Conservation (phyloP, 2,113 vertebrate species). For the Phoenicopterus ruber region DNA sequence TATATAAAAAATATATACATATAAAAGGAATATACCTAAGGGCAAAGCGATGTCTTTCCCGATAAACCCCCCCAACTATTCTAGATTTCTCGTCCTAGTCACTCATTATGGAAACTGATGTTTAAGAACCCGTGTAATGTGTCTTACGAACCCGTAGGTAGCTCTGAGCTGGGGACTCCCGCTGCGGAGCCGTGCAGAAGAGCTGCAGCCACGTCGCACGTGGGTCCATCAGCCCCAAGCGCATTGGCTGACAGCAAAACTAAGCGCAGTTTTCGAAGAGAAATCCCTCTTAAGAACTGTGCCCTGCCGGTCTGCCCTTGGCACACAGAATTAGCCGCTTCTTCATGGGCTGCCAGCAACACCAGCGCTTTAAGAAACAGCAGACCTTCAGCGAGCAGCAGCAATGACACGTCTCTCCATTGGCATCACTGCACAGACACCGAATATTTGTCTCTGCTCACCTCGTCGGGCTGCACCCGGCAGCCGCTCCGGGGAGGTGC, state of each 20-base stretch:
- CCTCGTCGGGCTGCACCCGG: neutral
- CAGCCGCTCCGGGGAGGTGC: no score
- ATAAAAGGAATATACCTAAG: neutral
- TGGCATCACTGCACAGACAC: neutral
- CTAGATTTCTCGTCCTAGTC: neutral
- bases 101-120: neutral
- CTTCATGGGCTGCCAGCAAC: neutral
- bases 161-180: neutral
- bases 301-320: neutral
- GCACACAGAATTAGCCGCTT: neutral
- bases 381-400: neutral
- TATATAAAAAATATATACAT: no score
- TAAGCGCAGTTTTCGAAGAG: neutral
- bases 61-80: neutral
- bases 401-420: accelerated
- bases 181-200: accelerated
- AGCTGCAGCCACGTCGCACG: neutral
- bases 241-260: neutral
- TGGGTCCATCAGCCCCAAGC: neutral
- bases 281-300: neutral
- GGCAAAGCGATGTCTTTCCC: neutral
- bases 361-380: neutral
- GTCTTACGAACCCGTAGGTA: neutral
- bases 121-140: neutral
- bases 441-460: neutral